Evolutionary conservation across 2,888 invertebrate species (phyloP).

Genomic region (Anorthoa munda): DNA sequence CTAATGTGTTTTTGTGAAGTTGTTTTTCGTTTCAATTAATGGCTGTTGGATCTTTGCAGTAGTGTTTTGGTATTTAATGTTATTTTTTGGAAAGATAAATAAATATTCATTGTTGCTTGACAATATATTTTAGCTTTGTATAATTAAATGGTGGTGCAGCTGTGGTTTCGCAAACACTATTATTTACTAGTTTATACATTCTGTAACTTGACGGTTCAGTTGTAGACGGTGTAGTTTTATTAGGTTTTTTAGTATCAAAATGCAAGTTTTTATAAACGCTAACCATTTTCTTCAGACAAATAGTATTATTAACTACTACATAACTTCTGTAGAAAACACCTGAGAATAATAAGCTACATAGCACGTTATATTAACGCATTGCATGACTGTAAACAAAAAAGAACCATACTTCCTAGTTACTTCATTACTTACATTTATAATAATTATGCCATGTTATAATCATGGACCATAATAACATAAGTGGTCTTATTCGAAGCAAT

Average conservation of each 20-base stretch:
- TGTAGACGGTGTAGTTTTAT: no score
- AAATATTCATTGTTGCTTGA: no score
- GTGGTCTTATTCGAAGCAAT: background rate
- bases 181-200: no score
- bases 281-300: background rate
- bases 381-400: conserved; percentile 32
- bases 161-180: no score
- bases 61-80: background rate
- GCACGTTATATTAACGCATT: background rate
- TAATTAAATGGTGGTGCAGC: background rate
- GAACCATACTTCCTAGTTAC: background rate
- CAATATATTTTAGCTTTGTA: background rate
- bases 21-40: conserved; percentile 16
- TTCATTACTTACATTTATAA: conserved; percentile 11
- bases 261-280: no score
- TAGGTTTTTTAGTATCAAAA: no score
- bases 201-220: no score
- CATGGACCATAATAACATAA: conserved; percentile 10
- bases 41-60: conserved; percentile 24
- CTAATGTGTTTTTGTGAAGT: conserved; percentile 39
- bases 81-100: background rate
- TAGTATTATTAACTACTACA: background rate
- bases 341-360: background rate
- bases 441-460: conserved; percentile 11
- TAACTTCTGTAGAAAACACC: no score